Evolutionary conservation across 2,113 vertebrate species (phyloP).

Genomic region (Emydura subglobosa): DNA sequence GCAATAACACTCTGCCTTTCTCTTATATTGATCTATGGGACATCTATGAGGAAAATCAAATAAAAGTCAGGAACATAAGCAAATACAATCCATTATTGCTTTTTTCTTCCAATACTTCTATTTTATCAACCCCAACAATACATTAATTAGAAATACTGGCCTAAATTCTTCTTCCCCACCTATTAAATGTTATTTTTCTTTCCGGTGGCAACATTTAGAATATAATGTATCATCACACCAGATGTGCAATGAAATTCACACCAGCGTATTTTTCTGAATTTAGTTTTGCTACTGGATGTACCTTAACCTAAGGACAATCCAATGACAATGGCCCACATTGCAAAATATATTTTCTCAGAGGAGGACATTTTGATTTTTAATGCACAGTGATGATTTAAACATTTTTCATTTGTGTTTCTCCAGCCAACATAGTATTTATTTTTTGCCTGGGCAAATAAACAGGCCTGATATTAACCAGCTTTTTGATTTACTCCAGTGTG

Average conservation of each 20-base stretch:
- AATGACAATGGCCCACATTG: neutral
- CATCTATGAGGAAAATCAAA: neutral
- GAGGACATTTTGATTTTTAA: neutral
- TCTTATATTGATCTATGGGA: neutral
- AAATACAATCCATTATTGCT: neutral
- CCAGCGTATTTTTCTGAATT: neutral
- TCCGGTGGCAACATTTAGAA: neutral
- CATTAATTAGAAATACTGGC: neutral
- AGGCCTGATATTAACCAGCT: neutral
- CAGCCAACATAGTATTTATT: neutral
- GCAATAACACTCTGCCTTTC: neutral
- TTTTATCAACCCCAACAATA: neutral
- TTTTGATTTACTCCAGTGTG: neutral
- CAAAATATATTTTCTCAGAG: neutral
- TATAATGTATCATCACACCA: neutral
- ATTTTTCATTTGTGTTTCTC: neutral
- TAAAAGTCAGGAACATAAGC: neutral
- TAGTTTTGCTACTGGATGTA: neutral
- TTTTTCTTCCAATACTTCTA: neutral
- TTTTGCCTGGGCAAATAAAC: slow-evolving; percentile 2
- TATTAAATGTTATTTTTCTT: fast-evolving
- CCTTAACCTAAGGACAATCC: neutral
- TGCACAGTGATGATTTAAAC: neutral
- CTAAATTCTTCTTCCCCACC: neutral
- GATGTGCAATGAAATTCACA: neutral